Conservation (phyloP, 2,113 vertebrate genomes). For the Neofelis nebulosa region DNA sequence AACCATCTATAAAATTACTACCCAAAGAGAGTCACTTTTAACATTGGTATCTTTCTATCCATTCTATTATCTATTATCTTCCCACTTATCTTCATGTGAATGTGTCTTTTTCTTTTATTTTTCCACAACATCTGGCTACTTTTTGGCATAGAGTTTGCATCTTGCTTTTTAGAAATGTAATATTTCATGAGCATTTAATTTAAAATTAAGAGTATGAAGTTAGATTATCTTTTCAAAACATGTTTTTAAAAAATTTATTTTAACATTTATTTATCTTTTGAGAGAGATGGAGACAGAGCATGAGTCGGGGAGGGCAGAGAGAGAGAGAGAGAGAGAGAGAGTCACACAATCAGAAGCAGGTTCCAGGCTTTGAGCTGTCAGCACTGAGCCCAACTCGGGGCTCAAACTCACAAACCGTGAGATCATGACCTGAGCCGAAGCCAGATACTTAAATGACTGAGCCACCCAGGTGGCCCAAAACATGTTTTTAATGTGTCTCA, state of each 20-base stretch:
- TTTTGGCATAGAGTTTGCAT: neutral
- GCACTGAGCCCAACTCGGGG: no score
- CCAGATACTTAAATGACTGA: no score
- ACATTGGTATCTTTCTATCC: neutral
- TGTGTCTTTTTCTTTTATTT: constrained; percentile 13
- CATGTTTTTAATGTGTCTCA: constrained; percentile 1
- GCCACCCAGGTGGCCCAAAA: neutral
- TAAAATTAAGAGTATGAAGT: constrained; percentile 3
- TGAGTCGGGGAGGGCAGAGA: no score
- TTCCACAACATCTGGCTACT: neutral
- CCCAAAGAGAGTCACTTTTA: neutral
- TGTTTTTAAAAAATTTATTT: neutral
- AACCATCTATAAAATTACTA: neutral
- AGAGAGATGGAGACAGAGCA: no score
- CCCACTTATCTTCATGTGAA: neutral
- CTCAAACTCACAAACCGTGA: no score
- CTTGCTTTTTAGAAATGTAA: neutral
- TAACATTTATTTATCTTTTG: no score
- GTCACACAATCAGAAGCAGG: no score
- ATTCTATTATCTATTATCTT: neutral
- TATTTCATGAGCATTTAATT: constrained; percentile 39
- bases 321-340: no score
- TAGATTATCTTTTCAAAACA: constrained; percentile 20
- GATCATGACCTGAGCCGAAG: no score
- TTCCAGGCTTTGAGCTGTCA: no score